Evolutionary conservation across 2,797 vertebrate species (phyloP).

Genomic region (Premnoplex brunnescens): DNA sequence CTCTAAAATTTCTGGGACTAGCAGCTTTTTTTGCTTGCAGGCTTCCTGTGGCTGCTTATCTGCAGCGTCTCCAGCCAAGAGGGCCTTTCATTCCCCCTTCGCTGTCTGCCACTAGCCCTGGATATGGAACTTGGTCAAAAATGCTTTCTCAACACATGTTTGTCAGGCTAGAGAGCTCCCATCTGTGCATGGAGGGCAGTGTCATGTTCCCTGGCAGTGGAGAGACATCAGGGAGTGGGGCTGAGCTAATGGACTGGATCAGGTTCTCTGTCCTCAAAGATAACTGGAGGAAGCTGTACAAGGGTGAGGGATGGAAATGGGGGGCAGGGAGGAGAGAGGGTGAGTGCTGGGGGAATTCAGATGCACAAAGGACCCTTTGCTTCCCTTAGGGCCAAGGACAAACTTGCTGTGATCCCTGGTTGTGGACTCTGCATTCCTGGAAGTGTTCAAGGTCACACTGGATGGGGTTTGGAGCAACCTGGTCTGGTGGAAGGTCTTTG

Average conservation of each 20-base stretch:
- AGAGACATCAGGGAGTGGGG: background rate
- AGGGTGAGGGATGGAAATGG: background rate
- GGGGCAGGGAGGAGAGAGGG: background rate
- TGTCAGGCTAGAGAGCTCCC: constrained; percentile 48
- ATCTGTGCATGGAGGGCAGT: constrained; percentile 44
- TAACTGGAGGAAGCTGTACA: background rate
- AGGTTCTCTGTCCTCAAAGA: constrained; percentile 24
- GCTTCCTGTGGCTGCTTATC: constrained; percentile 60
- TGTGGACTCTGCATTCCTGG: background rate
- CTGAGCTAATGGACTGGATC: constrained; percentile 39
- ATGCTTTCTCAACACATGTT: constrained; percentile 49
- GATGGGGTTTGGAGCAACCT: background rate
- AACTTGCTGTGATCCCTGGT: rapidly evolving
- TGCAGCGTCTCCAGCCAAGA: constrained; percentile 36
- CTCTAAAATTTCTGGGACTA: constrained; percentile 41
- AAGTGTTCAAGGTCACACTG: rapidly evolving
- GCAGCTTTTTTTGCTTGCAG: constrained; percentile 1
- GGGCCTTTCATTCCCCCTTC: constrained; percentile 39
- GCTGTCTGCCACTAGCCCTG: constrained; percentile 20
- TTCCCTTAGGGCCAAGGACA: background rate
- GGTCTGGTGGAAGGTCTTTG: background rate
- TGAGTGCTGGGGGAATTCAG: background rate
- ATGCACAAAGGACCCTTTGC: background rate
- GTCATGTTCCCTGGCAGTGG: background rate
- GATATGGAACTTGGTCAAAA: constrained; percentile 43